Percentiles rank a stretch among this genome's conserved stretches.
These are phyloP conservation scores for Ennomos fuscantarius DNA, from an alignment of 2,888 invertebrate genomes.

Conservation along the genomic window DNA sequence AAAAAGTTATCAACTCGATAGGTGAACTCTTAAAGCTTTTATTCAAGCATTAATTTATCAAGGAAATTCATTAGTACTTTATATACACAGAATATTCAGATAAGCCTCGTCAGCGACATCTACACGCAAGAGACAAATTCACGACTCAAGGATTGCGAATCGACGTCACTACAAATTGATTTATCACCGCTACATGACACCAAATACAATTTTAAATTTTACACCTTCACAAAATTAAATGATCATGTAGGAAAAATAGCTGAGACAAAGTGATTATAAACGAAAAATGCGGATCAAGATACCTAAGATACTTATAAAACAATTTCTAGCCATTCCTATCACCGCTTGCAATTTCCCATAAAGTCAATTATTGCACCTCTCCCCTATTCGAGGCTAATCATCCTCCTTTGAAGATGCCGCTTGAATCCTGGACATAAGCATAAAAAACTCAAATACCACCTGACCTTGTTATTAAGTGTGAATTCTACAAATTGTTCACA, in stretches of 20 bases:
- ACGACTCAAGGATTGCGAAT: too few species aligned
- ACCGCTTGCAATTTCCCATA: slow-evolving; percentile 68
- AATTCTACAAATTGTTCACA: slow-evolving; percentile 83
- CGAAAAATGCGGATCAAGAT: background rate
- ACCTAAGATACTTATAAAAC: slow-evolving; percentile 21
- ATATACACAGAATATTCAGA: too few species aligned
- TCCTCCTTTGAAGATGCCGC: slow-evolving; percentile 69
- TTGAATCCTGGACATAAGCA: slow-evolving; percentile 52
- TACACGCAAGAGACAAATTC: too few species aligned
- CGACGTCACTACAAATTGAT: too few species aligned
- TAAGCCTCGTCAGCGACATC: too few species aligned
- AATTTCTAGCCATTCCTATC: slow-evolving; percentile 48
- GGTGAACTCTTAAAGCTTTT: too few species aligned
- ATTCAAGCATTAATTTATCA: too few species aligned
- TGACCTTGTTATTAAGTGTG: slow-evolving; percentile 83
- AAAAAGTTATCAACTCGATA: too few species aligned
- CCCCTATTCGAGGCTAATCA: slow-evolving; percentile 60
- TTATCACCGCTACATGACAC: too few species aligned
- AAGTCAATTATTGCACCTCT: slow-evolving; percentile 73
- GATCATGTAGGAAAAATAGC: background rate
- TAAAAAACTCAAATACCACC: slow-evolving; percentile 54
- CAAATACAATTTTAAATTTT: too few species aligned
- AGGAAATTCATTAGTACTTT: too few species aligned
- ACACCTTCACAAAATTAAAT: too few species aligned
- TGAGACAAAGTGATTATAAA: background rate